Conservation (phyloP, 2,113 vertebrate genomes). For the Benitochromis conjunctus region DNA sequence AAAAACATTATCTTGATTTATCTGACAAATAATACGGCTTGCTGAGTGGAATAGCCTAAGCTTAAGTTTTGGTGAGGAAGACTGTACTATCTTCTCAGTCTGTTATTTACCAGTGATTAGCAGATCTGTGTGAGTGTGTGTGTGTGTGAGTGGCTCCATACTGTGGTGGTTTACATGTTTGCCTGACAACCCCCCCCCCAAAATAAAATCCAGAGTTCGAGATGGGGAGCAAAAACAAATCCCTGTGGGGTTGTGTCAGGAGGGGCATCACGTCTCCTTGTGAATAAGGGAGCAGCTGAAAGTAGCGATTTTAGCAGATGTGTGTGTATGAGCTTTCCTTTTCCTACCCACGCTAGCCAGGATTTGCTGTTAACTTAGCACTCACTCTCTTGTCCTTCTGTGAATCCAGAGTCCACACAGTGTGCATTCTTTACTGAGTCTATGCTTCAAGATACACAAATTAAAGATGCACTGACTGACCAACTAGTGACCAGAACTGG, state of each 20-base stretch:
- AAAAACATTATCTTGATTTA: not conserved
- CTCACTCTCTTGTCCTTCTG: too few relatives aligned
- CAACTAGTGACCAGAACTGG: not conserved
- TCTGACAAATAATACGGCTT: not conserved
- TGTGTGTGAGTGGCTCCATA: not conserved
- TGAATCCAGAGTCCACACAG: not conserved
- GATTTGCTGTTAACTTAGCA: not conserved
- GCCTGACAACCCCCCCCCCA: not conserved
- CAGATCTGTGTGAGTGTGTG: not conserved
- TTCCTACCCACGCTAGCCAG: not conserved
- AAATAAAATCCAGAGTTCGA: not conserved
- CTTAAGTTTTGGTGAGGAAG: not conserved
- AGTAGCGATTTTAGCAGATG: too few relatives aligned
- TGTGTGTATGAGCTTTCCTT: not conserved
- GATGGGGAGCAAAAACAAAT: not conserved
- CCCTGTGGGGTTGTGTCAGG: not conserved
- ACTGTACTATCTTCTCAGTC: not conserved
- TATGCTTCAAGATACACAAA: not conserved
- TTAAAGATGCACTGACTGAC: not conserved
- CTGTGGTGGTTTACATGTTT: not conserved
- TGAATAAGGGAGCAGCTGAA: not conserved
- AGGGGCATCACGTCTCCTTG: not conserved
- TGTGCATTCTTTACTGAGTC: not conserved
- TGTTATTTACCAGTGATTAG: not conserved
- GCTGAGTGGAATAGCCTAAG: not conserved